These are phyloP conservation scores for Percina caprodes DNA, from an alignment of 2,113 vertebrate species.

Conservation along the genomic window DNA sequence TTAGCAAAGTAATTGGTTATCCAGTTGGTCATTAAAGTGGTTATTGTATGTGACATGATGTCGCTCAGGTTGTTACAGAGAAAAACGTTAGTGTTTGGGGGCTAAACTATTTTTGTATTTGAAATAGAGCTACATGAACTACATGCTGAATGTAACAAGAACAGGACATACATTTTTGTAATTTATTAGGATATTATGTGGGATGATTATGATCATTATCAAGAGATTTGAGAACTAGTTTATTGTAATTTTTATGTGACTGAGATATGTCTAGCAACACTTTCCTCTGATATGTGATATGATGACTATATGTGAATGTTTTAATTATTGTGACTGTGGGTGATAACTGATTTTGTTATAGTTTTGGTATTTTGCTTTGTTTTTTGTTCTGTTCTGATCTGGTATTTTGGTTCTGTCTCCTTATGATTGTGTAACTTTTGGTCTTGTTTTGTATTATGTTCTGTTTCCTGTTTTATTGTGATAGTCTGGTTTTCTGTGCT, in stretches of 20 bases:
- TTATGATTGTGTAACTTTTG: too few relatives aligned
- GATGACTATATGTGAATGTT: background rate
- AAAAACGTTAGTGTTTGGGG: background rate
- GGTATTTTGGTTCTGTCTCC: too few relatives aligned
- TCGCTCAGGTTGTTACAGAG: background rate
- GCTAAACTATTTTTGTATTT: background rate
- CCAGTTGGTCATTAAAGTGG: background rate
- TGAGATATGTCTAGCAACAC: too few relatives aligned
- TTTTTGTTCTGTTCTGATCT: too few relatives aligned
- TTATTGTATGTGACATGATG: slow-evolving; percentile 10
- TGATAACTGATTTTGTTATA: background rate
- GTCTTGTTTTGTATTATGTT: too few relatives aligned
- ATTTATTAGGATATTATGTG: too few relatives aligned
- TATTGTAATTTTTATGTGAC: background rate
- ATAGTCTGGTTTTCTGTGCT: too few relatives aligned
- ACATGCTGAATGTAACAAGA: background rate
- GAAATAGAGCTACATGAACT: too few relatives aligned
- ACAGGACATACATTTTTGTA: background rate
- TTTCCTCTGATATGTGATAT: background rate
- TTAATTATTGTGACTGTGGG: background rate
- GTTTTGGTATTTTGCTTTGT: too few relatives aligned
- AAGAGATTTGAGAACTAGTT: background rate
- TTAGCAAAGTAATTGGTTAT: slow-evolving; percentile 11
- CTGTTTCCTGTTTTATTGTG: too few relatives aligned
- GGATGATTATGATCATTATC: too few relatives aligned